Conservation (phyloP, 2,888 invertebrate species). For the Pandemis corylana region DNA sequence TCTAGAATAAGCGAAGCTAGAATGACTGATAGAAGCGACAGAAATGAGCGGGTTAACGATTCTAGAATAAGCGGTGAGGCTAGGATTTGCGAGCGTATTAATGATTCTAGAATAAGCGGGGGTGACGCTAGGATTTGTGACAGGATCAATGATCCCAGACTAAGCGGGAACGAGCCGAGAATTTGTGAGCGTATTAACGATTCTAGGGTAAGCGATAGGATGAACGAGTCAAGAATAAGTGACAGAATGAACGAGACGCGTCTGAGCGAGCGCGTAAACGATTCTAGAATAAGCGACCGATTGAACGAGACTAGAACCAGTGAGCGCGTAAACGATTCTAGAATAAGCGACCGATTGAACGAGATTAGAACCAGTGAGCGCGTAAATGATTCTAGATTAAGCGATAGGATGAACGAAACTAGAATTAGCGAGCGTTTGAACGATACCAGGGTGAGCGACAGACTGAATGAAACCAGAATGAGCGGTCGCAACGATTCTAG, state of each 20-base stretch:
- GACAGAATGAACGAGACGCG: conserved; percentile 35
- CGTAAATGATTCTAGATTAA: conserved; percentile 52
- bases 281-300: conserved; percentile 33
- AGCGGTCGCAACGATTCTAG: conserved; percentile 53
- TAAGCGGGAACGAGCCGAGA: conserved; percentile 45
- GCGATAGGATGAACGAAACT: conserved; percentile 43
- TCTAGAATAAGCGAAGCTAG: conserved; percentile 44
- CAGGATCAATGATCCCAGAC: conserved; percentile 42
- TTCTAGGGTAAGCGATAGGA: conserved; percentile 44
- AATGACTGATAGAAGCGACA: conserved; percentile 43
- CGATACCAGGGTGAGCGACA: conserved; percentile 49
- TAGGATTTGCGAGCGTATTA: conserved; percentile 24
- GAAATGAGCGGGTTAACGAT: conserved; percentile 48
- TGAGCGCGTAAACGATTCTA: conserved; percentile 55
- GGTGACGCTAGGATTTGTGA: conserved; percentile 48
- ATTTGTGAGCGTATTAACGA: conserved; percentile 46
- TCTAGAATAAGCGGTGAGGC: conserved; percentile 6
- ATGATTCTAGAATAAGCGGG: conserved; percentile 53
- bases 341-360: conserved; percentile 53
- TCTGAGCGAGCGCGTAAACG: conserved; percentile 12
- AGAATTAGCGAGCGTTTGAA: conserved; percentile 48
- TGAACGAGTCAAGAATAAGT: conserved; percentile 50
- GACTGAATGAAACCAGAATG: conserved; percentile 59
- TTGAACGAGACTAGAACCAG: conserved; percentile 38
- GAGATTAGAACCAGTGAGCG: conserved; percentile 49